Conservation (phyloP, 2,113 vertebrate species). For the Panthera uncia region DNA sequence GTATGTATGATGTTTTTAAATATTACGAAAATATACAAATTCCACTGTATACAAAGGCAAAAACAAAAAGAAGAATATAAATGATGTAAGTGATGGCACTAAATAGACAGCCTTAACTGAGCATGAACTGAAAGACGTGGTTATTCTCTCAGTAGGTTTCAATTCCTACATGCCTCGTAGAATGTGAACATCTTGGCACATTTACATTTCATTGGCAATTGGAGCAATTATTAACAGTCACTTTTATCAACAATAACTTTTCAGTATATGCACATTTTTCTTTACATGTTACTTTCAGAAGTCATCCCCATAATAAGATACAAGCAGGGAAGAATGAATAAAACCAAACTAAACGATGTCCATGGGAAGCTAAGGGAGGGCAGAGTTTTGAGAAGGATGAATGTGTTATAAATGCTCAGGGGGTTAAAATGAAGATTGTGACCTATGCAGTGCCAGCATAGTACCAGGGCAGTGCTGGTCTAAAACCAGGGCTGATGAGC, state of each 20-base stretch:
- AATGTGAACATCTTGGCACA: not conserved
- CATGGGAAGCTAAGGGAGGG: not conserved
- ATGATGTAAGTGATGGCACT: not conserved
- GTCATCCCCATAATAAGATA: not conserved
- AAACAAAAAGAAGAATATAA: not conserved
- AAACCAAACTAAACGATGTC: not conserved
- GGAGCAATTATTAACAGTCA: not conserved
- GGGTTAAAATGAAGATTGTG: not conserved
- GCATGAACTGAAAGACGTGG: not conserved
- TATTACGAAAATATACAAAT: not conserved
- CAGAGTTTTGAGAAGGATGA: not conserved
- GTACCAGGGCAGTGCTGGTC: not conserved
- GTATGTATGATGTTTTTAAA: not conserved
- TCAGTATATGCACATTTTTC: not conserved
- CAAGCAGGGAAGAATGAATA: not conserved
- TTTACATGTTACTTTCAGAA: not conserved
- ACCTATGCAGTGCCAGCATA: not conserved
- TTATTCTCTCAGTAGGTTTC: not conserved
- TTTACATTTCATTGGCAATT: not conserved
- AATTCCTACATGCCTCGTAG: not conserved
- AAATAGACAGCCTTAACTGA: not conserved
- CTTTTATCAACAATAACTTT: not conserved
- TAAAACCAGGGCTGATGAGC: not conserved
- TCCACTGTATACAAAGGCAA: not conserved
- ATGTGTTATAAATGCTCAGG: not conserved